These are phyloP conservation scores for Bryconaethiops microstoma DNA, from an alignment of 2,797 vertebrate genomes.

Conservation along the genomic window DNA sequence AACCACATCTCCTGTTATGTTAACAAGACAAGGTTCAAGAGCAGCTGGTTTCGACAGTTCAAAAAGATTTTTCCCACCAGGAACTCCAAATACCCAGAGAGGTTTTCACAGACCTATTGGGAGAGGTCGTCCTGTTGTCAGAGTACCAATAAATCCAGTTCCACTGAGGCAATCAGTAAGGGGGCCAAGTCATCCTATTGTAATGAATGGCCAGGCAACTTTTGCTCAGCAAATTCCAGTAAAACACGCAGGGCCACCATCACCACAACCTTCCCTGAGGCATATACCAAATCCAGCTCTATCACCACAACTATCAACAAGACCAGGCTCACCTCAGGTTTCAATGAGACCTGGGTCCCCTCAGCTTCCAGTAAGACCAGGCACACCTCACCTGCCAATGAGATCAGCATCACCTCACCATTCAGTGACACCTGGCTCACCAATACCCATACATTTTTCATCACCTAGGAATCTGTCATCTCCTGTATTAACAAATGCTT, in stretches of 20 bases:
- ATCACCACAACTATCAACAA: slow-evolving; percentile 49
- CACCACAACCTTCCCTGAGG: slow-evolving; percentile 59
- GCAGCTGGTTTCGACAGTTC: slow-evolving; percentile 69
- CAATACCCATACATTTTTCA: slow-evolving; percentile 61
- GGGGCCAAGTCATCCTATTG: slow-evolving; percentile 57
- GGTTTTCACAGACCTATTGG: slow-evolving; percentile 75
- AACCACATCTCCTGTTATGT: slow-evolving; percentile 64
- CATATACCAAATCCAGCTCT: slow-evolving; percentile 55
- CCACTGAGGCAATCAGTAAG: slow-evolving; percentile 75
- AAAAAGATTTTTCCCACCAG: slow-evolving; percentile 57
- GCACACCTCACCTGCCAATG: slow-evolving; percentile 61
- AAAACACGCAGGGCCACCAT: slow-evolving; percentile 53
- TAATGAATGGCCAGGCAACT: slow-evolving; percentile 53
- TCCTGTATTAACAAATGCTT: slow-evolving; percentile 70
- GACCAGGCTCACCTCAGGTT: slow-evolving; percentile 34
- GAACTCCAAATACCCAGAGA: slow-evolving; percentile 64
- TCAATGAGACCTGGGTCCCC: slow-evolving; percentile 61
- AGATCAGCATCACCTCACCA: slow-evolving; percentile 59
- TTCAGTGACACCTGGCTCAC: slow-evolving; percentile 67
- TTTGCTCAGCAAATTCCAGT: slow-evolving; percentile 53
- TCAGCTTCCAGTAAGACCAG: slow-evolving; percentile 61
- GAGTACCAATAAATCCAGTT: slow-evolving; percentile 72
- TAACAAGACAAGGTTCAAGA: slow-evolving; percentile 70
- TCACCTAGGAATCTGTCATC: slow-evolving; percentile 67
- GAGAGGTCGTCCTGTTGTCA: slow-evolving; percentile 80